Conservation (phyloP, 2,113 vertebrate genomes). For the Rhagologus leucostigma region DNA sequence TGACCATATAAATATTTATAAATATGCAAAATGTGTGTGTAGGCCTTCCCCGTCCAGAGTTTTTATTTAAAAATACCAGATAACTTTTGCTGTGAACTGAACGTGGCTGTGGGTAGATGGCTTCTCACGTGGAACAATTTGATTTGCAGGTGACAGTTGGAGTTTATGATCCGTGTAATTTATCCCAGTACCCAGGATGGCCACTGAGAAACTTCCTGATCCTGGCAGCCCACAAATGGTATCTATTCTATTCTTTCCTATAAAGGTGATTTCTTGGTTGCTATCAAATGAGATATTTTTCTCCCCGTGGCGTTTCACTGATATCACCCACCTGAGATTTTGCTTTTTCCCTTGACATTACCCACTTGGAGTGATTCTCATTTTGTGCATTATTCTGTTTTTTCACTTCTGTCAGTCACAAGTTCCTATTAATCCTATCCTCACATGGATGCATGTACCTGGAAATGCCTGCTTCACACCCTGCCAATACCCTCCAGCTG, state of each 20-base stretch:
- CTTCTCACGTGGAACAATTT: background rate
- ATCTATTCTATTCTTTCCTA: constrained; percentile 32
- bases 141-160: constrained; percentile 86
- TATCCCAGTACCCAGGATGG: constrained; percentile 95
- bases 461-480: background rate
- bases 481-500: background rate
- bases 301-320: background rate
- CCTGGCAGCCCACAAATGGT: constrained; percentile 88
- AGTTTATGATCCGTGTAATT: constrained; percentile 93
- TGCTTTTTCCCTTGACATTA: background rate
- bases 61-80: background rate
- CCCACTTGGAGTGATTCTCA: background rate
- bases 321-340: background rate
- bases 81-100: background rate
- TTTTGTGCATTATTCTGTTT: background rate
- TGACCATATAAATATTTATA: background rate
- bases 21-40: background rate
- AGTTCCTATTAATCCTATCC: background rate
- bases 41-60: background rate
- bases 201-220: constrained; percentile 92
- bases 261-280: background rate
- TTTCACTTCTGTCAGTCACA: background rate
- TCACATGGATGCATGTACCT: background rate
- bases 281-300: background rate
- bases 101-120: background rate